Evolutionary conservation across 1,140 invertebrate genomes (phyloP), one percentile per base, ranked within the genome.

Genomic region (Hirudo medicinalis): DNA sequence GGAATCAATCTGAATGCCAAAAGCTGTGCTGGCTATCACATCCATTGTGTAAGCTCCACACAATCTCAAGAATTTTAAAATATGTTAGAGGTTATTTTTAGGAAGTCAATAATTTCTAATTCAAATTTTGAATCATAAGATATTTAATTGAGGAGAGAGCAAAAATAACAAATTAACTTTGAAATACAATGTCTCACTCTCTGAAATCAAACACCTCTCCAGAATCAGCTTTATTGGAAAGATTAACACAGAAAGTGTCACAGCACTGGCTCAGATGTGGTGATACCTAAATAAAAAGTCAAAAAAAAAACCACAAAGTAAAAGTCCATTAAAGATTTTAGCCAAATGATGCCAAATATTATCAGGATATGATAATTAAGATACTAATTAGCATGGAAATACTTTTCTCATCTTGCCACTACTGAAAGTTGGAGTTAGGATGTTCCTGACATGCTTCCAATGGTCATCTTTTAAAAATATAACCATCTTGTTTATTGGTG

Each of bases 31-130:
- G 3, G 82, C 84, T 32, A 88, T 87, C 2, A 87, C 79, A 74
- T 89, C 87, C 29, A 86, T 86, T 0, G 84, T 84, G 71, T 84
- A 87, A 27, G 80, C 80, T 0, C 79, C 82, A 27, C 82, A 77
- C 22, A 74, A 71, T 27, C 76, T 78, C 71, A 11, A 22, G 29
- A 6, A 5, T 36, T 36, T 36, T 36, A 3, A 3, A 36, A 36
- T n/a, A 36, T 36, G 6, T 36, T 36, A 36, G 6, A 36, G 32
- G 32, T 6, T 36, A 36, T 36, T 3, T 36, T 36, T 36, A 36
- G 32, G 2, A 36, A 6, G 2, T 36, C 6, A 36, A 3, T 6
- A 36, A 36, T 36, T 36, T 36, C 6, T 36, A 36, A 49, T 17
- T 15, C 15, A 17, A 15, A 49, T 15, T 8, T 49, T 15, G 11